phyloP scores from a whole-genome alignment of 2,888 invertebrate genomes.

The Hypsopygia costalis region DNA sequence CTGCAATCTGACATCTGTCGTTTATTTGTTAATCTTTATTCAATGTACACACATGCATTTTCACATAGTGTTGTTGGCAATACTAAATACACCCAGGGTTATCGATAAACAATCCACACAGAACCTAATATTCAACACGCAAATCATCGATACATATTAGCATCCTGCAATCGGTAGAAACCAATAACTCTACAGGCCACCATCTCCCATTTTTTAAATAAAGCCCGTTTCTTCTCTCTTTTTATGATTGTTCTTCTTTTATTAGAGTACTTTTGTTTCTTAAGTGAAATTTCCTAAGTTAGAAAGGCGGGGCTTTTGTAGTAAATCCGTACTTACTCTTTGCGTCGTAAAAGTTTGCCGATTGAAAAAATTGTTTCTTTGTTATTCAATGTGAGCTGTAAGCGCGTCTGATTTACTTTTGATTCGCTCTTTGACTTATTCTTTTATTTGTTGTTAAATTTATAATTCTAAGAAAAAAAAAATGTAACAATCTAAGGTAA shows the following conservation, averaged over 20 bases:
- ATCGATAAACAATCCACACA: too few relatives aligned
- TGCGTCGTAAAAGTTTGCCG: conserved; percentile 66
- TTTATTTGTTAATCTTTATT: too few relatives aligned
- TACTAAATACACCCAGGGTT: too few relatives aligned
- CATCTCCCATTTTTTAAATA: conserved; percentile 45
- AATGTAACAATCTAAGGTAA: too few relatives aligned
- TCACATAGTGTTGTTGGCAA: too few relatives aligned
- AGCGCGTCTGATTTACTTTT: conserved; percentile 26
- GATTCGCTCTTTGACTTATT: conserved; percentile 10
- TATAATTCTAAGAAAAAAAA: too few relatives aligned
- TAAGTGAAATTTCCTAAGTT: conserved; percentile 76
- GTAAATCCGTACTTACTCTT: conserved; percentile 74
- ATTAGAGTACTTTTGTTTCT: conserved; percentile 77
- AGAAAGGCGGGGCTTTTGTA: conserved; percentile 63
- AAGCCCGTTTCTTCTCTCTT: conserved; percentile 60
- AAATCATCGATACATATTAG: too few relatives aligned
- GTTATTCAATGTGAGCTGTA: conserved; percentile 22
- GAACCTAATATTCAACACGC: too few relatives aligned
- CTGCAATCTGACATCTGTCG: too few relatives aligned
- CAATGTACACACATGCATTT: too few relatives aligned
- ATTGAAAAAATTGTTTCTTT: conserved; percentile 68
- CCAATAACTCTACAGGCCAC: conserved; percentile 12
- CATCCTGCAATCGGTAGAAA: too few relatives aligned
- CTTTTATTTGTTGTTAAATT: too few relatives aligned
- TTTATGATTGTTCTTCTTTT: conserved; percentile 80